Evolutionary conservation across 2,113 vertebrate species (phyloP), one percentile per base, ranked within the genome.

Genomic region (Agelaius tricolor): DNA sequence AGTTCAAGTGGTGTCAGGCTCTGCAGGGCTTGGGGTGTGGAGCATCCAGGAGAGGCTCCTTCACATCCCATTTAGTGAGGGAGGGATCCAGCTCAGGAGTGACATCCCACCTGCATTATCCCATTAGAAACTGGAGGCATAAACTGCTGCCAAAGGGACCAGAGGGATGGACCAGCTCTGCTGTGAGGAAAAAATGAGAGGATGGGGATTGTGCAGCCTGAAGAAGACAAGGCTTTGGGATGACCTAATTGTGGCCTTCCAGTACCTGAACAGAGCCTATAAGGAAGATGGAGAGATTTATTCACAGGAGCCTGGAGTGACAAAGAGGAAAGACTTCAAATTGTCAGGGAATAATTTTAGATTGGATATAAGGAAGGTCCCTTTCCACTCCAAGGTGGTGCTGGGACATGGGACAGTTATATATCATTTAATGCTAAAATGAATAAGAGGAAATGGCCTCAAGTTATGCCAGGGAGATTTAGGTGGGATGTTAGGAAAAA

Each of bases 341-440:
- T 3, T 26, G 58, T 9, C 24, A 47, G 28, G 30, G n/a, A 63
- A 7, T 7, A 21, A 9, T 5, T 47, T 82, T 44, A 67, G 23
- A 12, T 15, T 44, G 23, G 20, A 75, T 22, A 6, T 52, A 30
- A 51, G 10, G 19, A 58, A 52, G 4, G 18, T 46, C 28, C 19
- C 19, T 79, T 90, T 44, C 62, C 54, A 28, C 19, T 72, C 35
- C 30, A 15, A 43, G 13, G 44, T 54, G 8, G 15, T 41, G 9
- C 37, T 59, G 28, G 8, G 2, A 23, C 2, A 2, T 13, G 22
- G 13, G 7, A 5, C 3, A 44, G 24, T 51, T 49, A 16, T 9
- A 16, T n/a, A 2, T 35, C 28, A 55, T n/a, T 62, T 62, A 30
- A 35, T 46, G 46, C 2, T 41, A 30, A 43, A 51, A 9, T 37